Evolutionary conservation across 1,140 invertebrate genomes (phyloP).

Genomic region (Lepidostoma basale): DNA sequence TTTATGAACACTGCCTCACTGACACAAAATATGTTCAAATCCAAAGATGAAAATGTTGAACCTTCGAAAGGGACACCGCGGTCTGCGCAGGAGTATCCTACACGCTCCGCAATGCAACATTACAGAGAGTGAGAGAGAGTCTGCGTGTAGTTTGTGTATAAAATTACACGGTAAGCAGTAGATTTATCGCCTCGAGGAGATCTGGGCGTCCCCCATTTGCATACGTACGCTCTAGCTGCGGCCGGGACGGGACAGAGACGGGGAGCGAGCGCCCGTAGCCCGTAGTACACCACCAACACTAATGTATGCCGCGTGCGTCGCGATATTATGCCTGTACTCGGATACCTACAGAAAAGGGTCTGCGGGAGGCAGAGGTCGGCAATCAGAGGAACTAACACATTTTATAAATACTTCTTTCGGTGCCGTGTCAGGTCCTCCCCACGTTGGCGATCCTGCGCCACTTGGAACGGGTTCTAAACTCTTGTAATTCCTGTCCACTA

Average conservation of each 20-base stretch:
- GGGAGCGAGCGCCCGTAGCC: not conserved
- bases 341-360: not conserved
- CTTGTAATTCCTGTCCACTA: no score
- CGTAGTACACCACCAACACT: not conserved
- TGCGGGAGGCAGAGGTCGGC: not conserved
- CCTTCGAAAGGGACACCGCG: not conserved
- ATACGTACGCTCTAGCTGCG: not conserved
- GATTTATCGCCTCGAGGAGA: constrained; percentile 10
- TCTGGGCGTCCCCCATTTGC: constrained; percentile 10
- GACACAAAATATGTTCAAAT: no score
- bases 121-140: not conserved
- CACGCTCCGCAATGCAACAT: not conserved
- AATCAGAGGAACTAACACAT: not conserved
- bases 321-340: not conserved
- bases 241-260: not conserved
- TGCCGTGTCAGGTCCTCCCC: no score
- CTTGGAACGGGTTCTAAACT: no score
- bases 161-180: not conserved
- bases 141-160: no score
- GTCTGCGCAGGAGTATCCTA: not conserved
- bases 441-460: no score
- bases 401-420: no score
- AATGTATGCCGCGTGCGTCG: not conserved
- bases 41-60: not conserved
- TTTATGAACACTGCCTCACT: no score